These are phyloP conservation scores for Cylloceria caligata DNA, from an alignment of 2,888 invertebrate genomes.

Conservation along the genomic window DNA sequence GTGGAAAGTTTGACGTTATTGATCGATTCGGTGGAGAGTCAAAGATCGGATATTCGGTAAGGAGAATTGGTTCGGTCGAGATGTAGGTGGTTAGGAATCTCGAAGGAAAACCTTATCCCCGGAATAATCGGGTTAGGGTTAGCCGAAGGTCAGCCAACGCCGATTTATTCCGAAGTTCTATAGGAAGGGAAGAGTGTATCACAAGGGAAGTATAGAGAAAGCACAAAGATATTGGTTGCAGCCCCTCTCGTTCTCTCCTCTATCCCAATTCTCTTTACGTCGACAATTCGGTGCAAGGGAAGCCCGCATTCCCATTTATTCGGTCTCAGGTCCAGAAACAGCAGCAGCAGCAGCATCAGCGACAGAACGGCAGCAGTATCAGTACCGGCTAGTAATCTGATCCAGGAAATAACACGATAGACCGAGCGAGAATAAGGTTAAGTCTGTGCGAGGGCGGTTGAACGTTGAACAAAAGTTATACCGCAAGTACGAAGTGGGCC, in stretches of 20 bases:
- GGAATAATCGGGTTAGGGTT: slow-evolving; percentile 63
- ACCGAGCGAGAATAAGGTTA: slow-evolving; percentile 37
- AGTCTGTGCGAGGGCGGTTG: slow-evolving; percentile 12
- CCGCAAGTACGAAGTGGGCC: slow-evolving; percentile 74
- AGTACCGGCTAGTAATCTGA: slow-evolving; percentile 79
- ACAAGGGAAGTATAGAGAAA: slow-evolving; percentile 23
- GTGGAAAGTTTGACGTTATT: slow-evolving; percentile 45
- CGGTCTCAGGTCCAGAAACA: slow-evolving; percentile 43
- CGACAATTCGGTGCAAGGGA: slow-evolving; percentile 78
- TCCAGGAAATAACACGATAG: slow-evolving; percentile 63
- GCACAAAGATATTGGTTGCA: slow-evolving; percentile 21
- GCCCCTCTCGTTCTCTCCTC: slow-evolving; percentile 54
- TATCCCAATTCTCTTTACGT: slow-evolving; percentile 75
- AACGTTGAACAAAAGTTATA: slow-evolving; percentile 77
- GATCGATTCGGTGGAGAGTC: slow-evolving; percentile 12
- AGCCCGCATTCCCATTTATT: slow-evolving; percentile 75
- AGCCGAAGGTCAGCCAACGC: slow-evolving; percentile 49
- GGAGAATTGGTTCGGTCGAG: slow-evolving; percentile 1
- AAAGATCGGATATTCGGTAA: slow-evolving; percentile 8
- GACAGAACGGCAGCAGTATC: slow-evolving; percentile 71
- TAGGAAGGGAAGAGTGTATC: slow-evolving; percentile 5
- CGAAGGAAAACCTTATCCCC: slow-evolving; percentile 56
- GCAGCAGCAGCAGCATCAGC: slow-evolving; percentile 13
- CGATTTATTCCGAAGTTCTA: slow-evolving; percentile 30
- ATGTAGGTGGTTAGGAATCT: slow-evolving; percentile 12